Base-by-base conservation (phyloP, 2,888 invertebrate genomes). In the Tiliacea citrago region DNA sequence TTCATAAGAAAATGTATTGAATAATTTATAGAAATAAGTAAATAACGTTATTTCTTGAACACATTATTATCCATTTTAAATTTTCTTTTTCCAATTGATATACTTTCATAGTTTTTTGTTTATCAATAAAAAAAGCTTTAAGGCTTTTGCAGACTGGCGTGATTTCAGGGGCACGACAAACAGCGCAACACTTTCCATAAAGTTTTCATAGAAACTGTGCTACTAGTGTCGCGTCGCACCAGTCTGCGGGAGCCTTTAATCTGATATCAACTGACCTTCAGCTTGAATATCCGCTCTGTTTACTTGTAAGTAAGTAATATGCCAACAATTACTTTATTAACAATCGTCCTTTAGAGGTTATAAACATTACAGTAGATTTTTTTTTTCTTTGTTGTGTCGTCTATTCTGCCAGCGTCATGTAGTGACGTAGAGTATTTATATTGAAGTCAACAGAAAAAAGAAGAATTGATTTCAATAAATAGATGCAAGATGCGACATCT, bases 1-100 rank as follows among this genome's bases (percentile, higher is more conserved):
- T 68, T 47, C 13, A 21, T 16, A 35, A 51, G 35, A 69, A 62
- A 77, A 81, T 55, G 21, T 51, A 55, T 57, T 76, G 47, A 78
- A 82, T 58, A 67, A 53, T 53, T 78, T 29, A 58, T 47, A 35
- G 24, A 35, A 42, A 39, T 29, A 21, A 7, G 35, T 10, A 53
- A 65, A 35, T 58, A 29, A 29, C 10, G 13, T 51, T 47, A 5
- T 58, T 58, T 45, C 13, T 4, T 53, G n/a, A 51, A 45, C 1
- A 51, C n/a, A 42, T 24, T 62, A 24, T 18, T 63, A 29, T 7
- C 0, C 24, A 49, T 49, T 51, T 73, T 45, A 35, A 55, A 10
- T 35, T 47, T 24, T 47, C 1, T 45, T 73, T n/a, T 71, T 2
- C 9, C 2, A 13, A 18, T n/a, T n/a, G n/a, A 21, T 8, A 16